Evolutionary conservation across 92 coral and sea anemone genomes (phyloP).

Genomic region (Actinostola sp.): DNA sequence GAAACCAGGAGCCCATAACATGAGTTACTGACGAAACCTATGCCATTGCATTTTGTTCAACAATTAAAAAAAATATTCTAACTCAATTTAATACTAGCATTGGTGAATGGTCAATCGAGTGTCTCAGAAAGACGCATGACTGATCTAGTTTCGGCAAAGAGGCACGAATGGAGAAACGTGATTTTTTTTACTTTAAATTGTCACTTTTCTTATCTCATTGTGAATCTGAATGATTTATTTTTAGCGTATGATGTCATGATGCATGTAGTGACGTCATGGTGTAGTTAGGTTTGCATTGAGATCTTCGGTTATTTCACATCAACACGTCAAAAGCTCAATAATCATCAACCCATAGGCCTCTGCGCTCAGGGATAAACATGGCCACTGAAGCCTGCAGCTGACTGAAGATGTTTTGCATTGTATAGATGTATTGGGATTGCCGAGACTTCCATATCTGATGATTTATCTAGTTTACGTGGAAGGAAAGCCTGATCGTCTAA

Average conservation of each 20-base stretch:
- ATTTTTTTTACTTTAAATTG: too few relatives aligned
- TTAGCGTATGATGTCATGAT: not conserved
- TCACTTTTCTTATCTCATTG: too few relatives aligned
- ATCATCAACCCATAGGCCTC: slow-evolving; percentile 35
- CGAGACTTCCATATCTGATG: slow-evolving; percentile 1
- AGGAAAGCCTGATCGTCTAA: slow-evolving; percentile 7
- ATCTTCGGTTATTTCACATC: slow-evolving; percentile 12
- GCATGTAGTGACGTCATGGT: not conserved
- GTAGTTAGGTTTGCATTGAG: slow-evolving; percentile 14
- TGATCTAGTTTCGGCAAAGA: not conserved
- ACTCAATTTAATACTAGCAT: too few relatives aligned
- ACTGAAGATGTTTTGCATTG: slow-evolving; percentile 22
- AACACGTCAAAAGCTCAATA: slow-evolving; percentile 16
- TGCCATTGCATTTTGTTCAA: too few relatives aligned
- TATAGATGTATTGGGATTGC: slow-evolving; percentile 3
- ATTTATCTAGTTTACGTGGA: not conserved
- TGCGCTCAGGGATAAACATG: slow-evolving; percentile 45
- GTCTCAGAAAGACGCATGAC: too few relatives aligned
- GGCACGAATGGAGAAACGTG: not conserved
- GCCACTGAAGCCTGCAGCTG: slow-evolving; percentile 28
- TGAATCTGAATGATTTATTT: slow-evolving; percentile 5
- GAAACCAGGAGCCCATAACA: too few relatives aligned
- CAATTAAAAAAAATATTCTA: too few relatives aligned
- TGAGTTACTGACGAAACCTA: too few relatives aligned
- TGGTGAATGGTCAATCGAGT: too few relatives aligned